These are phyloP conservation scores for Platycheirus rosarum DNA, from an alignment of 2,888 invertebrate genomes.

Conservation along the genomic window DNA sequence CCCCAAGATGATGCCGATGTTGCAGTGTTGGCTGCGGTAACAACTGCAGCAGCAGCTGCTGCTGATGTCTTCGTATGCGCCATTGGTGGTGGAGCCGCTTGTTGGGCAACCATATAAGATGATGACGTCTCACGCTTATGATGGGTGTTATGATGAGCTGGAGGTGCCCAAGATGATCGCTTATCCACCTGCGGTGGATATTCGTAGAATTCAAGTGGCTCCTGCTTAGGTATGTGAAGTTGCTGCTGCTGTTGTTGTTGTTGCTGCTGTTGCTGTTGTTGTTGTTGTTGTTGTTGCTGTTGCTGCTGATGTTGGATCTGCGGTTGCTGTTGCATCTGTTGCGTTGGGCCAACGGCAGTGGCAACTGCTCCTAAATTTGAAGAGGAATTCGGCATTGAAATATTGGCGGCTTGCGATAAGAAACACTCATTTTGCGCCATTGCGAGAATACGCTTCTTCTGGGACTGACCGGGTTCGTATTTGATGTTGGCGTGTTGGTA, in stretches of 20 bases:
- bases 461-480: conserved; percentile 87
- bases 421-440: conserved; percentile 92
- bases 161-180: conserved; percentile 83
- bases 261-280: conserved; percentile 83
- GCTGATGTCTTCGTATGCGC: conserved; percentile 82
- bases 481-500: conserved; percentile 80
- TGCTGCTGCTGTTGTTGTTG: conserved; percentile 75
- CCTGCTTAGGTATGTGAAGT: conserved; percentile 82
- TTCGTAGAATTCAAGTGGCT: conserved; percentile 82
- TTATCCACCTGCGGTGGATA: conserved; percentile 80
- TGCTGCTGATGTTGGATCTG: conserved; percentile 83
- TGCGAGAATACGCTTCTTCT: conserved; percentile 94
- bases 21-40: conserved; percentile 78
- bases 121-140: conserved; percentile 82
- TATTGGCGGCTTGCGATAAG: conserved; percentile 83
- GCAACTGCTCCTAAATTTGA: conserved; percentile 33
- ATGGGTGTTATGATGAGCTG: conserved; percentile 82
- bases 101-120: conserved; percentile 75
- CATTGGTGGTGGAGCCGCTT: conserved; percentile 80
- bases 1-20: conserved; percentile 81
- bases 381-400: conserved; percentile 38
- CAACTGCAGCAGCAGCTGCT: conserved; percentile 78
- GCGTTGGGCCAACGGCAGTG: conserved; percentile 46
- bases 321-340: conserved; percentile 69
- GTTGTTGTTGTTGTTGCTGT: conserved; percentile 66